Evolutionary conservation across 2,797 vertebrate genomes (phyloP).

Genomic region (Rhodeus uyekii): DNA sequence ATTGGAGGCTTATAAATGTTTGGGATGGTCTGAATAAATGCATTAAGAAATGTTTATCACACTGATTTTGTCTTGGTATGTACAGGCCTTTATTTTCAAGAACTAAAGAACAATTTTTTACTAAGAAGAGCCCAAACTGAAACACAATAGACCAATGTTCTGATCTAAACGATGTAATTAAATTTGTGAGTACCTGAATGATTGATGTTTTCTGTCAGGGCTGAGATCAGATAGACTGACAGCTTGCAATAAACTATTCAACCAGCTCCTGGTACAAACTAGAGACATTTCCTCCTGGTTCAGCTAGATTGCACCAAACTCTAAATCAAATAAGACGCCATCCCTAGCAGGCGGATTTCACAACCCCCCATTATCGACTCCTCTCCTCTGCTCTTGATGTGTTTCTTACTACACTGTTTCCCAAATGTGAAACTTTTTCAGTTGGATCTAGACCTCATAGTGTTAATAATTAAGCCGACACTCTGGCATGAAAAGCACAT

Average conservation of each 20-base stretch:
- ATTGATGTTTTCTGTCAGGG: constrained; percentile 38
- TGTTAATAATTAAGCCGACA: constrained; percentile 15
- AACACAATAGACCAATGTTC: background rate
- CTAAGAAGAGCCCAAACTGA: background rate
- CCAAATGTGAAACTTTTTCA: constrained; percentile 20
- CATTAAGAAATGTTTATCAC: background rate
- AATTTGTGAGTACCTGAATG: background rate
- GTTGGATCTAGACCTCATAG: background rate
- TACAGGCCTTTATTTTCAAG: background rate
- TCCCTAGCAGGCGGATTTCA: constrained; percentile 17
- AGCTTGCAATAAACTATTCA: constrained; percentile 21
- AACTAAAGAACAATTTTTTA: background rate
- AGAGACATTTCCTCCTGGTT: constrained; percentile 7
- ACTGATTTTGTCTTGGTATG: background rate
- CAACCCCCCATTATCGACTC: background rate
- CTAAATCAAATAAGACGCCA: constrained; percentile 21
- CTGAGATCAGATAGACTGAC: constrained; percentile 26
- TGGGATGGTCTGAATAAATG: background rate
- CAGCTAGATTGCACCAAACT: constrained; percentile 18
- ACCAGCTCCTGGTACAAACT: constrained; percentile 25
- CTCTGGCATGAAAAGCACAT: background rate
- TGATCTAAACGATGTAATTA: background rate
- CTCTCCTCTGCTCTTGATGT: background rate
- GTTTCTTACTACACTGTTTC: constrained; percentile 10
- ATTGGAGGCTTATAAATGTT: background rate